Percentiles rank a stretch among this genome's conserved stretches.
Conservation (phyloP, 2,797 vertebrate species). For the Tapera naevia region DNA sequence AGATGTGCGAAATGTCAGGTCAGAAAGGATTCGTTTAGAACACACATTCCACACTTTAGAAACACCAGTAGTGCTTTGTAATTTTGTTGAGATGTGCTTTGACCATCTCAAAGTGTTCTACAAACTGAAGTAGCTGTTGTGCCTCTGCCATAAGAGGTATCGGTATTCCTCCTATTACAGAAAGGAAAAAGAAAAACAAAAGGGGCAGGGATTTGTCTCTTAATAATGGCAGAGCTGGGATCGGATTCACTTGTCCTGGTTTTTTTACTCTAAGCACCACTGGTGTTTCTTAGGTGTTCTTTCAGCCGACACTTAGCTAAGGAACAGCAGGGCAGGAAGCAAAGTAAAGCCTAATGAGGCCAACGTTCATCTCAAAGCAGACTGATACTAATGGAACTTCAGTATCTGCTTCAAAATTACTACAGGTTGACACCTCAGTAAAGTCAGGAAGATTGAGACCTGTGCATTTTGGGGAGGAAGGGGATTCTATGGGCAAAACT, state of each 20-base stretch:
- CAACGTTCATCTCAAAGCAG: neutral
- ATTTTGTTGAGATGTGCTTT: neutral
- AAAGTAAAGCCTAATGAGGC: neutral
- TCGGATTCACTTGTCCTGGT: neutral
- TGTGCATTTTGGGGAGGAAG: neutral
- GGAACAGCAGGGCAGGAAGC: neutral
- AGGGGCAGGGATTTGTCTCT: neutral
- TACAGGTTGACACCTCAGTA: neutral
- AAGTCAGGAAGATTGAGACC: neutral
- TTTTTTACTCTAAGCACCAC: neutral
- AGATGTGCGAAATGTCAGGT: neutral
- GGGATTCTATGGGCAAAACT: neutral
- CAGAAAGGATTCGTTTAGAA: neutral
- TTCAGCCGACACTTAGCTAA: neutral
- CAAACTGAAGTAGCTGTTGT: neutral
- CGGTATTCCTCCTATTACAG: neutral
- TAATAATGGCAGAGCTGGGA: neutral
- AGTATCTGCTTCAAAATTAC: conserved; percentile 5
- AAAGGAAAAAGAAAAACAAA: neutral
- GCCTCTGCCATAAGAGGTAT: neutral
- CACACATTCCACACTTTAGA: neutral
- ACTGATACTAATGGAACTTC: neutral
- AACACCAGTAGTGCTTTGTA: neutral
- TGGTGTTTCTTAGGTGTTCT: neutral
- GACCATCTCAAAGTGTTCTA: neutral